Conservation (phyloP, 1,140 invertebrate genomes). For the Copidosoma floridanum region DNA sequence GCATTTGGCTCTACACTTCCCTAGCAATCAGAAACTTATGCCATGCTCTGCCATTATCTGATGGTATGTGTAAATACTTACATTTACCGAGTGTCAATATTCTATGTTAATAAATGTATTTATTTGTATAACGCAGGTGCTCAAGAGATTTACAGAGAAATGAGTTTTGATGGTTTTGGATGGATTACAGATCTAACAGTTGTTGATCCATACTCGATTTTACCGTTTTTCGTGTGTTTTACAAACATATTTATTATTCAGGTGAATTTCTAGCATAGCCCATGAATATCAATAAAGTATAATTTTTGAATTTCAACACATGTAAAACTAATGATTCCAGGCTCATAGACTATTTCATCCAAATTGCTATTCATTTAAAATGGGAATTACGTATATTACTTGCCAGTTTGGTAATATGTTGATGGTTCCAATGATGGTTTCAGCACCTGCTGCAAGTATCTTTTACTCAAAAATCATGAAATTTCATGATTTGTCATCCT, state of each 20-base stretch:
- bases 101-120: too few relatives aligned
- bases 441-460: slow-evolving; percentile 11
- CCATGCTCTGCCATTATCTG: slow-evolving; percentile 65
- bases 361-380: slow-evolving; percentile 14
- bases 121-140: slow-evolving; percentile 19
- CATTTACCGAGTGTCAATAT: too few relatives aligned
- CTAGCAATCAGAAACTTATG: slow-evolving; percentile 79
- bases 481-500: neutral
- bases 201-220: slow-evolving; percentile 67
- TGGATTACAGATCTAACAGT: slow-evolving; percentile 77
- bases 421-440: slow-evolving; percentile 1
- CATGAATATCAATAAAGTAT: neutral
- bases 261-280: slow-evolving; percentile 47
- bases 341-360: slow-evolving; percentile 11
- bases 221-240: slow-evolving; percentile 70
- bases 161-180: slow-evolving; percentile 69
- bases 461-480: neutral
- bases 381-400: slow-evolving; percentile 6
- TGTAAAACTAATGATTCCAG: slow-evolving; percentile 6
- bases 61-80: slow-evolving; percentile 53
- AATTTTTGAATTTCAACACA: neutral
- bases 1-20: slow-evolving; percentile 81
- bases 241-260: slow-evolving; percentile 75
- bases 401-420: neutral
- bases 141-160: slow-evolving; percentile 62